These are phyloP conservation scores for Dendrocopos noguchii DNA, from an alignment of 2,113 vertebrate genomes.

Conservation along the genomic window DNA sequence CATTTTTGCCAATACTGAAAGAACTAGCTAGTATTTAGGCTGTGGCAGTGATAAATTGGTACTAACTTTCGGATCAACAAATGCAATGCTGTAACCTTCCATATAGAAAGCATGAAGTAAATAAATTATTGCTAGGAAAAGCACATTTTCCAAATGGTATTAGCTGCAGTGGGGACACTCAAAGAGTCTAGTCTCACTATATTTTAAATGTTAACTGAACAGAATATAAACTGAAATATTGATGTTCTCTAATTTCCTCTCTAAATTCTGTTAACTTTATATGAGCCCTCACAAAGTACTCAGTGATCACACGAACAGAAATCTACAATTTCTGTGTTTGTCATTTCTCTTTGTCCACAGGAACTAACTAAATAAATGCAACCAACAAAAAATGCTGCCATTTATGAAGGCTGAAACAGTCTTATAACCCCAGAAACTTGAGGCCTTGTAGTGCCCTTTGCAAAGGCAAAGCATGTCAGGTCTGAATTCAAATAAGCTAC, in stretches of 20 bases:
- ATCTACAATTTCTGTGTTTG: background rate
- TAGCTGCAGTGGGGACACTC: background rate
- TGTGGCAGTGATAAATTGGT: background rate
- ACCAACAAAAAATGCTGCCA: background rate
- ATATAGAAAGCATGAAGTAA: background rate
- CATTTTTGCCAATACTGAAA: background rate
- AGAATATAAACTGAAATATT: constrained; percentile 29
- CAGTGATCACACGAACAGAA: background rate
- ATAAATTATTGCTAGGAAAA: background rate
- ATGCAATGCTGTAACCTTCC: background rate
- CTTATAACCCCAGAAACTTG: background rate
- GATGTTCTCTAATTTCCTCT: constrained; percentile 35
- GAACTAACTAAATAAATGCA: background rate
- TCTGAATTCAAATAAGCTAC: background rate
- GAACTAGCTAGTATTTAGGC: background rate
- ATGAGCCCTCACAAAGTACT: constrained; percentile 34
- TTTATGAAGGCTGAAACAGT: background rate
- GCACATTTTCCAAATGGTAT: background rate
- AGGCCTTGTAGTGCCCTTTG: background rate
- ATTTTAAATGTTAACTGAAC: no score
- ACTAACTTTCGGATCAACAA: background rate
- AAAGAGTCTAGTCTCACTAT: background rate
- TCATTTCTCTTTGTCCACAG: background rate
- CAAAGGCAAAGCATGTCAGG: background rate
- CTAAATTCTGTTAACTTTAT: constrained; percentile 60